Percentiles rank a stretch among this genome's conserved stretches.
Conservation (phyloP, 2,888 invertebrate genomes). For the Plagodis dolabraria region DNA sequence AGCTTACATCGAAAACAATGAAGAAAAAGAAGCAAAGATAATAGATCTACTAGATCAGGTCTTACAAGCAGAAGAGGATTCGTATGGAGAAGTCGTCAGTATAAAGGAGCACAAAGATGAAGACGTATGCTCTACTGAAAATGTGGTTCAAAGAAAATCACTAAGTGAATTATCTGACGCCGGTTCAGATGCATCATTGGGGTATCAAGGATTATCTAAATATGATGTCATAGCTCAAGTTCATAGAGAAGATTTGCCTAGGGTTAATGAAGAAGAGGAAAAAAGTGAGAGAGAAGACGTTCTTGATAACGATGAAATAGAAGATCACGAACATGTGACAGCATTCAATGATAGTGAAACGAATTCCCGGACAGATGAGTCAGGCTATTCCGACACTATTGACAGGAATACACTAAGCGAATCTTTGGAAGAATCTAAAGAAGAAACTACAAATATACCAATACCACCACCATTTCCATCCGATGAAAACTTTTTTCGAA, state of each 20-base stretch:
- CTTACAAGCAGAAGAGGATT: constrained; percentile 78
- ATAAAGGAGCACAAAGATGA: constrained; percentile 60
- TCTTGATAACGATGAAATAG: constrained; percentile 38
- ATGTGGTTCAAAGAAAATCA: constrained; percentile 64
- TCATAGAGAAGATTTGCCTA: constrained; percentile 82
- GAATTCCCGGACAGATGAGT: constrained; percentile 75
- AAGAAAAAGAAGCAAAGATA: constrained; percentile 78
- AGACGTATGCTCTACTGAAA: constrained; percentile 44
- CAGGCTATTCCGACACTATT: constrained; percentile 77
- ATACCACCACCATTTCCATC: constrained; percentile 74
- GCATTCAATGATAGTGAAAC: constrained; percentile 72
- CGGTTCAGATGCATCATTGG: constrained; percentile 73
- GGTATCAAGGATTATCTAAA: constrained; percentile 76
- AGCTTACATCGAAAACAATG: constrained; percentile 66
- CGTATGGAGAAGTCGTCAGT: constrained; percentile 66
- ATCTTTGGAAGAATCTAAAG: constrained; percentile 51
- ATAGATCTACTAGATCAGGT: constrained; percentile 79
- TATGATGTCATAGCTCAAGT: constrained; percentile 85
- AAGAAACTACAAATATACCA: constrained; percentile 63
- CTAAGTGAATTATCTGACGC: constrained; percentile 74
- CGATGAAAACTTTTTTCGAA: constrained; percentile 66
- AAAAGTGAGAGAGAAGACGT: constrained; percentile 46
- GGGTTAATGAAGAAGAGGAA: constrained; percentile 71
- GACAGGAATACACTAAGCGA: constrained; percentile 63
- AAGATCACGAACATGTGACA: constrained; percentile 62